Evolutionary conservation across 2,888 invertebrate genomes (phyloP).

Genomic region (Vesta saturnalis): DNA sequence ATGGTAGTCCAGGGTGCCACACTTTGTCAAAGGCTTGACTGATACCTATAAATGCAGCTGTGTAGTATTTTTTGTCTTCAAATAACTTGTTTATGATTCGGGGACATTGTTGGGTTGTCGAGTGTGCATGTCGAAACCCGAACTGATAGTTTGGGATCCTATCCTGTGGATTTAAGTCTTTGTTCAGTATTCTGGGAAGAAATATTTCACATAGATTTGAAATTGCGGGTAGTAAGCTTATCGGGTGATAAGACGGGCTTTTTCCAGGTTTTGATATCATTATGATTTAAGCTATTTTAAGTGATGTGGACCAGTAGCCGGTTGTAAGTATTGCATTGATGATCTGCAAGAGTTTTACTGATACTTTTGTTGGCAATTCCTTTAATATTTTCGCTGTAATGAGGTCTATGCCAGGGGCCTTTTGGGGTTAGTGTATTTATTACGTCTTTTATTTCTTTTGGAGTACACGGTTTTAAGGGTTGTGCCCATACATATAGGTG

Average conservation of each 20-base stretch:
- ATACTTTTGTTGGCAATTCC: slow-evolving; percentile 6
- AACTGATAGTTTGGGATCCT: slow-evolving; percentile 2
- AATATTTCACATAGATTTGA: too few relatives aligned
- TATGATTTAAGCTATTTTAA: too few relatives aligned
- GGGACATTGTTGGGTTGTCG: background rate
- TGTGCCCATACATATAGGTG: too few relatives aligned
- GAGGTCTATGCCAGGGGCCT: background rate
- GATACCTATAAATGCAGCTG: background rate
- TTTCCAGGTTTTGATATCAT: too few relatives aligned
- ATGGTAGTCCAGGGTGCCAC: background rate
- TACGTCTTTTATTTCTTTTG: background rate
- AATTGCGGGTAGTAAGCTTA: too few relatives aligned
- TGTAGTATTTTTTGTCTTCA: background rate
- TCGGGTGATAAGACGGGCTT: too few relatives aligned
- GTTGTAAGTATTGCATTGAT: slow-evolving; percentile 29
- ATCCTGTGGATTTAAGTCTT: background rate
- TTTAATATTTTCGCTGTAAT: background rate
- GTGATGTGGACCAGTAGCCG: too few relatives aligned
- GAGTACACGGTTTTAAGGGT: too few relatives aligned
- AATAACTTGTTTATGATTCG: background rate
- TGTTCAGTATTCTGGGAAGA: too few relatives aligned
- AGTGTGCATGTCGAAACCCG: background rate
- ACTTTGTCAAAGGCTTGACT: too few relatives aligned
- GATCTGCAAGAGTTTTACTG: background rate
- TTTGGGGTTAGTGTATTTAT: background rate